Evolutionary conservation across 2,888 invertebrate species (phyloP).

Genomic region (Melikaiella ostensackeni): DNA sequence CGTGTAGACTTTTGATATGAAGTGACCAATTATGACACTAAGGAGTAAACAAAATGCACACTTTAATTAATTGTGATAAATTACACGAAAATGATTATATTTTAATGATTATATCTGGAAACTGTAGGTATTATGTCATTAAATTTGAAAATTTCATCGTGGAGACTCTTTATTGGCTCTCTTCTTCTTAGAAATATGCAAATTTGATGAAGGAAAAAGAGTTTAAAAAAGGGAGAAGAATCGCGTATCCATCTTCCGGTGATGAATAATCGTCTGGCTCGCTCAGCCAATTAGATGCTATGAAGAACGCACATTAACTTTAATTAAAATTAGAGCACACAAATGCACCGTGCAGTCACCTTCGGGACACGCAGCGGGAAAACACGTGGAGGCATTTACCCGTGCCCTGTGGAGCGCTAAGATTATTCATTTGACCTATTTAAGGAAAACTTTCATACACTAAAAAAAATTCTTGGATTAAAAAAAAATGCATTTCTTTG

Average conservation of each 20-base stretch:
- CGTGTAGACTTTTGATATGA: no score
- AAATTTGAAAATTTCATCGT: neutral
- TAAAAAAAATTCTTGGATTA: no score
- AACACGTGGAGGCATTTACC: constrained; percentile 58
- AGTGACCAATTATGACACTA: no score
- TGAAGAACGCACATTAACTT: constrained; percentile 63
- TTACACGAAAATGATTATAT: no score
- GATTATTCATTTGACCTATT: constrained; percentile 61
- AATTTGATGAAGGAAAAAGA: constrained; percentile 30
- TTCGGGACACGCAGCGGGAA: constrained; percentile 63
- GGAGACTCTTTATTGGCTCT: neutral
- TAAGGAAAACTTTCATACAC: constrained; percentile 51
- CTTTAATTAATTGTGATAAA: no score
- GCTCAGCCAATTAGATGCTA: constrained; percentile 57
- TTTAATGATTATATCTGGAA: no score
- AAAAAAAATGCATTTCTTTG: no score
- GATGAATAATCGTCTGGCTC: constrained; percentile 54
- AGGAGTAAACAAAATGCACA: no score
- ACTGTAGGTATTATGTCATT: no score
- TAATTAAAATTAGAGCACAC: constrained; percentile 73
- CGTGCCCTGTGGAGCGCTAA: constrained; percentile 58
- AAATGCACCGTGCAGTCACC: constrained; percentile 48
- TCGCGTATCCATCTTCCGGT: constrained; percentile 56
- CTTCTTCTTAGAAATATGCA: constrained; percentile 24
- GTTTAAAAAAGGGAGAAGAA: constrained; percentile 55